These are phyloP conservation scores for Entomobrya proxima DNA, from an alignment of 2,888 invertebrate species.

Conservation along the genomic window DNA sequence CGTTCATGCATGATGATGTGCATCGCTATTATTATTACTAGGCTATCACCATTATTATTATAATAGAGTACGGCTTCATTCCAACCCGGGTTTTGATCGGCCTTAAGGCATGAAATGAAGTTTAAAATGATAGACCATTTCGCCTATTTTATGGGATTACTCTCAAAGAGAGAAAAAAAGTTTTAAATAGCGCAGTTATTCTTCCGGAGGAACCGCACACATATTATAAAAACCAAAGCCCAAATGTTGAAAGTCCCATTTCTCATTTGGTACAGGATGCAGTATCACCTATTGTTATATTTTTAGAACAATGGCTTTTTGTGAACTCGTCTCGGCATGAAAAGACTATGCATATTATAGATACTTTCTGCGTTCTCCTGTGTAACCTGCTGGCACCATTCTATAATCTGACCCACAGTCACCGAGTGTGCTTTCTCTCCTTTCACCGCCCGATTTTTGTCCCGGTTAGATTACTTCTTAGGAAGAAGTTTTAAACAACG, in stretches of 20 bases:
- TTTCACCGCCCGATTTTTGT: too few species aligned
- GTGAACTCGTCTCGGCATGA: not conserved
- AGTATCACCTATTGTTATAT: not conserved
- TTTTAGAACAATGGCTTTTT: not conserved
- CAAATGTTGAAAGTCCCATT: not conserved
- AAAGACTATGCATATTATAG: not conserved
- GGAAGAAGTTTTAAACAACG: too few species aligned
- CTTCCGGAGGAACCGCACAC: not conserved
- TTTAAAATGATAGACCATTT: constrained; percentile 30
- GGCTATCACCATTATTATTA: constrained; percentile 33
- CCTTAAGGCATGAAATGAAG: constrained; percentile 38
- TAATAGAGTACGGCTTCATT: constrained; percentile 15
- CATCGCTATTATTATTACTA: constrained; percentile 22
- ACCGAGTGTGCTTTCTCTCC: too few species aligned
- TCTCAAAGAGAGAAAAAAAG: not conserved
- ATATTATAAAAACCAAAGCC: not conserved
- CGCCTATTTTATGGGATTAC: not conserved
- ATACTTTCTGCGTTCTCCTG: not conserved
- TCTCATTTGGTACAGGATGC: not conserved
- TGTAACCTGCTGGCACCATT: too few species aligned
- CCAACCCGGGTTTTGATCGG: not conserved
- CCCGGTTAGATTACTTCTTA: too few species aligned
- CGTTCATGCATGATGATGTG: constrained; percentile 53
- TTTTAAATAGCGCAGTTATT: not conserved
- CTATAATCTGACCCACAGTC: too few species aligned